Evolutionary conservation across 2,888 invertebrate species (phyloP), one percentile per base, ranked within the genome.

Genomic region (Melitaea athalia): DNA sequence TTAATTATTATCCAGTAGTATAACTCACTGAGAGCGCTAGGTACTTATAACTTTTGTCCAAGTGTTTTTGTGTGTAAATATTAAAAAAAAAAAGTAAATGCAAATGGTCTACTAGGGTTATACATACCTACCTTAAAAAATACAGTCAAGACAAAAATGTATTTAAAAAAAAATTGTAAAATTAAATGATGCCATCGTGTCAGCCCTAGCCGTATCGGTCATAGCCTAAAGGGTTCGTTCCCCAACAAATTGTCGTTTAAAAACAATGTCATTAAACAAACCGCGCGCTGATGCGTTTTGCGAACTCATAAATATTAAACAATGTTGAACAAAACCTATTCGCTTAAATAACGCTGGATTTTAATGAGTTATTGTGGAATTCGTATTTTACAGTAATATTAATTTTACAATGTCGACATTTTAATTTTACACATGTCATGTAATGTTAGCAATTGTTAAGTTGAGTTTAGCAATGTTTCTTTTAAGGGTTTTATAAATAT

Each of bases 221-320:
- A 79, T 88, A 82, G 91, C 92, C 92, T 88, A 91, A 92, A 78
- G 79, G 79, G 79, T 78, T 78, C 71, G 75, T 70, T 78, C 77
- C 75, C 79, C 78, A 76, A 76, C 79, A 79, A 88, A 91, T 90
- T 86, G 87, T 85, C 90, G 89, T 87, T 92, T 91, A 90, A 92
- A 92, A 92, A 92, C 92, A 91, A 90, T 86, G 86, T 83, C 85
- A 92, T 92, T 92, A 91, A 91, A 89, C 91, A 88, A 89, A 90
- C 91, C 91, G 87, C 89, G 81, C 81, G 80, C 82, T 89, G 92
- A 91, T 91, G 87, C 90, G 88, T 87, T 91, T 90, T 89, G 84
- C 84, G 82, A 85, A 83, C 87, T 89, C 91, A 92, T 91, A 90
- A 89, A 92, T 91, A 91, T 89, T 91, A 89, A 91, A 84, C 59